Percentiles rank a stretch among this genome's conserved stretches.
Evolutionary conservation across 2,113 vertebrate species (phyloP).

Genomic region (Campylorhamphus procurvoides): DNA sequence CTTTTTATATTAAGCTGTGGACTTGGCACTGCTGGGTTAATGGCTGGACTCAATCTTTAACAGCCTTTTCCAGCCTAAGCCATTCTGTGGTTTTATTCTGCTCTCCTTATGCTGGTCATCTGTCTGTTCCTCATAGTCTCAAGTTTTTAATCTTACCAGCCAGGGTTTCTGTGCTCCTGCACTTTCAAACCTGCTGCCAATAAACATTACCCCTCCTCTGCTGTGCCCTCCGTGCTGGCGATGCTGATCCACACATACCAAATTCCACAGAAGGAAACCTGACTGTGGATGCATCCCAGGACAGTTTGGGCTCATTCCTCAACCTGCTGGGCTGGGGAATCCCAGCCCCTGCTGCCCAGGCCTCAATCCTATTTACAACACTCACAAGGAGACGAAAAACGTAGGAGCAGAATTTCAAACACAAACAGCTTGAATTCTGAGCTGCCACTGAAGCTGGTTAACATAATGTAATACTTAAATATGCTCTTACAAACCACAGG

Average conservation of each 20-base stretch:
- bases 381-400: neutral
- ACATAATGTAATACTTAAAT: constrained; percentile 50
- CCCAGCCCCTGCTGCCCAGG: neutral
- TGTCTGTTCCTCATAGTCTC: neutral
- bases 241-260: rapidly evolving
- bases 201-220: neutral
- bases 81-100: neutral
- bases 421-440: neutral
- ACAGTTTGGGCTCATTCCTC: neutral
- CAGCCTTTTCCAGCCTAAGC: too few species aligned
- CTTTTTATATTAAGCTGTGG: neutral
- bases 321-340: neutral
- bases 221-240: neutral
- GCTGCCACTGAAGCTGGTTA: constrained; percentile 20
- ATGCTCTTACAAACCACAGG: constrained; percentile 58
- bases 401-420: neutral
- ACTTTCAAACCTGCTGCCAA: neutral
- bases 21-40: neutral
- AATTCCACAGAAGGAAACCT: neutral
- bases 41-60: neutral
- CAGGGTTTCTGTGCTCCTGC: rapidly evolving
- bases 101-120: neutral
- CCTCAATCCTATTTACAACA: neutral
- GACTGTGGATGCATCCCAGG: neutral
- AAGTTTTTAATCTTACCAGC: neutral